Evolutionary conservation across 2,888 invertebrate genomes (phyloP), one percentile per base, ranked within the genome.

Genomic region (Heteromurus nitidus): DNA sequence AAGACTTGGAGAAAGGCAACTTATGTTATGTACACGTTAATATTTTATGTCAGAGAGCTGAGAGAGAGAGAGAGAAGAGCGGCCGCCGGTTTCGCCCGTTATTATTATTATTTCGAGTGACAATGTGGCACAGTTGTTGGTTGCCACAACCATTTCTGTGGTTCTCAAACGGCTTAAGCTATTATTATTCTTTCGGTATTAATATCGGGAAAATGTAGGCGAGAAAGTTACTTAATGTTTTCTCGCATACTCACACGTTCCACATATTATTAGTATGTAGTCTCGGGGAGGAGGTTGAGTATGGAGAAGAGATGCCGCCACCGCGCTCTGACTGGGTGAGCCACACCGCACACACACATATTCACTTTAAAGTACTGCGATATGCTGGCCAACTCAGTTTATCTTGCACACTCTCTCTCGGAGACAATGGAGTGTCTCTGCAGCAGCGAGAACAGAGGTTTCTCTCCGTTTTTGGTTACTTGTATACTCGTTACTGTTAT

Each of bases 51-150:
- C 65, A 28, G 26, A 36, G 11, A 55, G 20, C 11, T 3, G n/a
- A n/a, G 55, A 20, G 55, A 55, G 24, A 58, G 42, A 44, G 16
- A 31, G 16, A 26, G 24, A 30, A 26, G 55, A 67, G 50, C n/a
- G n/a, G n/a, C n/a, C n/a, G n/a, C 24, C 30, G n/a, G 50, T 69
- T 69, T n/a, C n/a, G n/a, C n/a, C n/a, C n/a, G 67, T 58, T 42
- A 67, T 30, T 73, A 60, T 30, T 68, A 68, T 60, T 67, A 58
- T 76, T 76, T 76, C 47, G 47, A 47, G 68, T 76, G 76, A 76
- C 76, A 76, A 76, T 76, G 77, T 77, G 77, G 77, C 79, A 72
- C 79, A 79, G 70, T 70, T 79, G 70, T 79, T 72, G 79, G 79
- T 70, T 79, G 64, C 20, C 65, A 64, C 64, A 31, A 69, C 36